These are phyloP conservation scores for Noctua janthe DNA, from an alignment of 2,888 invertebrate species.

Conservation along the genomic window DNA sequence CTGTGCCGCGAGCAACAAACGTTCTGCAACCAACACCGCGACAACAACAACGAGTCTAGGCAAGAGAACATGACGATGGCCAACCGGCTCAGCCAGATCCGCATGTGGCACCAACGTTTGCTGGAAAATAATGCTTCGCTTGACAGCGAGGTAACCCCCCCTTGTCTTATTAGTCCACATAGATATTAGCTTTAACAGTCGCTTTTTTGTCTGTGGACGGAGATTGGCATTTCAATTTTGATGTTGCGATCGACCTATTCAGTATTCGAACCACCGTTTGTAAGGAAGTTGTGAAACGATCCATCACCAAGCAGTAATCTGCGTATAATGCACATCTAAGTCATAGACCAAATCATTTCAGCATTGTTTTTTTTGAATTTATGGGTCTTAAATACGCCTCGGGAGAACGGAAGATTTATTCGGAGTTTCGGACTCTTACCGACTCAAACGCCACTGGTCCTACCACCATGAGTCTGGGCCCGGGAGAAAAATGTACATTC, in stretches of 20 bases:
- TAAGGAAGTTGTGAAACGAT: background rate
- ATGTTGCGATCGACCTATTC: background rate
- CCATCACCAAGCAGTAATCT: background rate
- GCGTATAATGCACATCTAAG: background rate
- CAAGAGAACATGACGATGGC: conserved; percentile 80
- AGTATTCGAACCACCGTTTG: background rate
- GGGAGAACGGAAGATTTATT: background rate
- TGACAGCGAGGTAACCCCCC: conserved; percentile 83
- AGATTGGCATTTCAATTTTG: background rate
- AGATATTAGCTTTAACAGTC: background rate
- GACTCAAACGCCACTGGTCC: background rate
- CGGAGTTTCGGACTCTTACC: background rate
- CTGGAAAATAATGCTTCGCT: conserved; percentile 76
- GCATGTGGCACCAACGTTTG: conserved; percentile 77
- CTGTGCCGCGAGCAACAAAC: conserved; percentile 90
- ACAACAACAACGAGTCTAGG: conserved; percentile 89
- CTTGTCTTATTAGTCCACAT: background rate
- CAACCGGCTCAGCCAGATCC: conserved; percentile 77
- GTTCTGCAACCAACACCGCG: conserved; percentile 91
- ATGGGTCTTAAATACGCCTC: background rate
- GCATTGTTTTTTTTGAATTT: background rate
- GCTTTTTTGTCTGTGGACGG: background rate
- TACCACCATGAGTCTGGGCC: background rate
- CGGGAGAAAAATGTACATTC: background rate
- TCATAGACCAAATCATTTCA: background rate